Evolutionary conservation across 2,888 invertebrate species (phyloP), one percentile per base, ranked within the genome.

Genomic region (Rhamnusium bicolor): DNA sequence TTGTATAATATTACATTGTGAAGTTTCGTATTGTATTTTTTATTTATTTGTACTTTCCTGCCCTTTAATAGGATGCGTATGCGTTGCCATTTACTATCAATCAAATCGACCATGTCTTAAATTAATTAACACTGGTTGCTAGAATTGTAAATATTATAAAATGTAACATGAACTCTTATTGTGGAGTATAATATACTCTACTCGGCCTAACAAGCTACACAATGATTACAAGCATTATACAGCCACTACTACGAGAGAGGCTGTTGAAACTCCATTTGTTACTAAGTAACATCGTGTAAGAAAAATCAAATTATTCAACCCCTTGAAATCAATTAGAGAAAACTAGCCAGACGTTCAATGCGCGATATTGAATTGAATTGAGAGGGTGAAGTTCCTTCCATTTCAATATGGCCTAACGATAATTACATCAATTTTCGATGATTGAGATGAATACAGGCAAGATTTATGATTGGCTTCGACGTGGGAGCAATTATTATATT

Each of bases 331-430:
- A 29, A 56, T 56, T 56, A 56, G 14, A 7, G 56, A 56, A 56
- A 56, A 56, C 56, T 56, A 29, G 56, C 29, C 56, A 56, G 56
- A 56, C 56, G 56, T 56, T 51, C 51, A 16, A 51, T 51, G 51
- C 18, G 51, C 51, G 16, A 16, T 19, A 56, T 24, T 16, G 29
- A 10, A 56, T 56, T 29, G 56, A 56, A 56, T 27, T 27, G 24
- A 24, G 32, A 29, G 18, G 29, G 58, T 14, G 18, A 18, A 18
- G 58, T 18, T 12, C 32, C 58, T 29, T 60, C 29, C 29, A 60
- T 60, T 60, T 60, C 32, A 60, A 60, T 32, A 32, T 19, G 58
- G 56, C n/a, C 40, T 56, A 16, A 56, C n/a, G 24, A 56, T 56
- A 56, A 56, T 56, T 56, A 56, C 56, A 29, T 56, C 56, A 56